Conservation (phyloP, 2,113 vertebrate genomes). For the Pygathrix nemaeus region DNA sequence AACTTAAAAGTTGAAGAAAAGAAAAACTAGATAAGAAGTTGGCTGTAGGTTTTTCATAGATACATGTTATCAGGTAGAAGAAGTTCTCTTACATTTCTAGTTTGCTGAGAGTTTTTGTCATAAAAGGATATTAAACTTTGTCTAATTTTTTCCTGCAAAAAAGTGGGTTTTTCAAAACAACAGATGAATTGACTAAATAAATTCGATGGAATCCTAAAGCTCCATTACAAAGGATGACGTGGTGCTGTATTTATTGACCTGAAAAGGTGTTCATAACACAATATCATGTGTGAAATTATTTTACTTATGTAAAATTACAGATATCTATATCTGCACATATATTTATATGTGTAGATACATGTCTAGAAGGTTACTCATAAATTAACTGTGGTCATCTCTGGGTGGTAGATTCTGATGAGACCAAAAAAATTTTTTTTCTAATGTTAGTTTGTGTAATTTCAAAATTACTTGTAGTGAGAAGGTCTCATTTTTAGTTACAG, state of each 20-base stretch:
- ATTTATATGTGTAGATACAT: background rate
- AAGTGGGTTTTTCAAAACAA: background rate
- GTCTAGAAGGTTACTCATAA: background rate
- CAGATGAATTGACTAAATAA: background rate
- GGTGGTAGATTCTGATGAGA: background rate
- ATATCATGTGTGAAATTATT: constrained; percentile 26
- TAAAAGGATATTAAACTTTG: too few species aligned
- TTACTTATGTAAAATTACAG: background rate
- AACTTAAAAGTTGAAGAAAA: too few species aligned
- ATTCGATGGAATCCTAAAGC: background rate
- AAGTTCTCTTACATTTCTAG: too few species aligned
- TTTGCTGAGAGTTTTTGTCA: too few species aligned
- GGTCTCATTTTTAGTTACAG: background rate
- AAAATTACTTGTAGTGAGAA: background rate
- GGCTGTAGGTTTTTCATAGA: too few species aligned
- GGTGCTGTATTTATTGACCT: background rate
- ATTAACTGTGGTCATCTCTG: background rate
- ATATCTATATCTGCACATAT: background rate
- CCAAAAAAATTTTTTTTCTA: background rate
- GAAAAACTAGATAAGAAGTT: too few species aligned
- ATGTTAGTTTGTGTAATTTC: background rate
- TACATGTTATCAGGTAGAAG: too few species aligned
- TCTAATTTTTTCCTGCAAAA: too few species aligned
- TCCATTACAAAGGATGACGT: background rate
- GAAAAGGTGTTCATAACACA: background rate